A percentile compares a stretch with the other conserved stretches of the same genome.
Evolutionary conservation across 2,797 vertebrate genomes (phyloP).

Genomic region (Sebastes umbrosus): DNA sequence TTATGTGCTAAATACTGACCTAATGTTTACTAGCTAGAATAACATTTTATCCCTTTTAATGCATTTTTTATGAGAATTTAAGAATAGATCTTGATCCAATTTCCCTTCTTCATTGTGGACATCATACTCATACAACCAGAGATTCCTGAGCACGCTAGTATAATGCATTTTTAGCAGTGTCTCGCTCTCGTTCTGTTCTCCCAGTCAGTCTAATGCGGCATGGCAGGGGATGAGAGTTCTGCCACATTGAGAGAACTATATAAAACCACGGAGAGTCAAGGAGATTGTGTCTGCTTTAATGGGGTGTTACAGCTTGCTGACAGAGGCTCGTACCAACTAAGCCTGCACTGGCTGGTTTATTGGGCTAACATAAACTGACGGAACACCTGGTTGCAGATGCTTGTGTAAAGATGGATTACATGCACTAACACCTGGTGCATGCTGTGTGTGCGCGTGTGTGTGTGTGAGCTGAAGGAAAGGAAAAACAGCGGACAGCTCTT

Average conservation of each 20-base stretch:
- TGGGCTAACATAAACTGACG: slow-evolving; percentile 73
- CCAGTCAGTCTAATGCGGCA: slow-evolving; percentile 37
- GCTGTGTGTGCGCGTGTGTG: background rate
- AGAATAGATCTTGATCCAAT: background rate
- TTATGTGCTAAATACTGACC: background rate
- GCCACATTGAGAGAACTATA: slow-evolving; percentile 20
- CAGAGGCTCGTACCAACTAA: slow-evolving; percentile 33
- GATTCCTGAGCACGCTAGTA: background rate
- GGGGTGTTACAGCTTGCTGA: slow-evolving; percentile 39
- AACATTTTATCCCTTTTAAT: background rate
- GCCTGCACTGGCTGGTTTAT: slow-evolving; percentile 56
- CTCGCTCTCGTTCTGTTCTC: background rate
- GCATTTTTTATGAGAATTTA: background rate
- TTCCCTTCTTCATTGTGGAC: background rate
- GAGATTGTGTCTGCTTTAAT: slow-evolving; percentile 52
- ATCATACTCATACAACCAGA: background rate
- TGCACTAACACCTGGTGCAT: slow-evolving; percentile 67
- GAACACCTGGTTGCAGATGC: slow-evolving; percentile 75
- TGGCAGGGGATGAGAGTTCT: slow-evolving; percentile 42
- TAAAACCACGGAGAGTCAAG: slow-evolving; percentile 23
- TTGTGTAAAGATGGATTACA: slow-evolving; percentile 75
- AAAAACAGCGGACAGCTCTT: slow-evolving; percentile 38
- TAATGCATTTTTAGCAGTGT: slow-evolving; percentile 1
- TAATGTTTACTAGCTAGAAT: background rate
- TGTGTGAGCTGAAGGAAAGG: background rate